Conservation (phyloP, 2,888 invertebrate species). For the Bombylius discolor region DNA sequence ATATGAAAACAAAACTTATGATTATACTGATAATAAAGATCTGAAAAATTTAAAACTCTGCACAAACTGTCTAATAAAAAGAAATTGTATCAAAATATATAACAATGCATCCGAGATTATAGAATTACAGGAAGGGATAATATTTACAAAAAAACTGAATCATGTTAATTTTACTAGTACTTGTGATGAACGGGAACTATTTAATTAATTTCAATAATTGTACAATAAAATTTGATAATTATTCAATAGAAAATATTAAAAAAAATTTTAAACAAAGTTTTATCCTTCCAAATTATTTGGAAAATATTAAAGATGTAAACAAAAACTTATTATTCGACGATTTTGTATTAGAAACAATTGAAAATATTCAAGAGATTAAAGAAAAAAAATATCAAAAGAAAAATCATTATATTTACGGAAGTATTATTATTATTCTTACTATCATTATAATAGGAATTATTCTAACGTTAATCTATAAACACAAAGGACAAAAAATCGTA, state of each 20-base stretch:
- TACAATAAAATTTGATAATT: conserved; percentile 1
- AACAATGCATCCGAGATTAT: conserved; percentile 6
- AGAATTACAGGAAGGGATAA: conserved; percentile 2
- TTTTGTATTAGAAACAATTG: background rate
- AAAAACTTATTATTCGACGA: background rate
- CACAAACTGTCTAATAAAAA: background rate
- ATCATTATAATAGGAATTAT: too few species aligned
- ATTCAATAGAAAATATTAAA: conserved; percentile 1
- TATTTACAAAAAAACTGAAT: conserved; percentile 1
- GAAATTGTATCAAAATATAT: conserved; percentile 4
- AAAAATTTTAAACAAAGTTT: conserved; percentile 6
- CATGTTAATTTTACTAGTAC: conserved; percentile 1
- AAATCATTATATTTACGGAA: background rate
- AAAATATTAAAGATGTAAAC: background rate
- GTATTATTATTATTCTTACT: background rate
- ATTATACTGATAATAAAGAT: too few species aligned
- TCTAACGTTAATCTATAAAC: background rate
- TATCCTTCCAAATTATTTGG: conserved; percentile 3
- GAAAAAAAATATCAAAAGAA: conserved; percentile 7
- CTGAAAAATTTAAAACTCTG: too few species aligned
- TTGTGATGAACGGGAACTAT: conserved; percentile 5
- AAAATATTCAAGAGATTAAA: conserved; percentile 5
- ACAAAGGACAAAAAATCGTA: background rate
- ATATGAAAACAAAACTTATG: too few species aligned
- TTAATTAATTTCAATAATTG: conserved; percentile 6